phyloP scores from a whole-genome alignment of 2,113 vertebrate species.

The Callocephalon fimbriatum region DNA sequence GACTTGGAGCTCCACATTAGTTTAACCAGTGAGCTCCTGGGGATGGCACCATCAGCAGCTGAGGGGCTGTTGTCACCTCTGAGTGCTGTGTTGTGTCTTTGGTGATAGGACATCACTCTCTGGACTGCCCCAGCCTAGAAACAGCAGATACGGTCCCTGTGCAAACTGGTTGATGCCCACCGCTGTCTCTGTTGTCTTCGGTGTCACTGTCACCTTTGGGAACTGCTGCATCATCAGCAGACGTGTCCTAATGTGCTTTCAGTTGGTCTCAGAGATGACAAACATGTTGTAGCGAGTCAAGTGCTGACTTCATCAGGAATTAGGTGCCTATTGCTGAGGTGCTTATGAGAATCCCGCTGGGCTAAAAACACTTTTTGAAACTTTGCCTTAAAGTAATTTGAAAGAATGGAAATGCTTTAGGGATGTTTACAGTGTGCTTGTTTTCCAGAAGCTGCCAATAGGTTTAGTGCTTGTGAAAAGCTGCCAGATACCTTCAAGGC shows the following conservation, averaged over 20 bases:
- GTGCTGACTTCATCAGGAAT: not conserved
- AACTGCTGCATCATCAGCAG: not conserved
- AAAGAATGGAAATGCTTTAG: not conserved
- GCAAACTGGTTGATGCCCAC: not conserved
- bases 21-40: not conserved
- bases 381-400: not conserved
- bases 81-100: not conserved
- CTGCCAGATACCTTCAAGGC: not conserved
- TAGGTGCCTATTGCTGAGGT: not conserved
- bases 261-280: not conserved
- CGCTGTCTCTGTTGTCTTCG: too few species aligned
- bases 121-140: not conserved
- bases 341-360: not conserved
- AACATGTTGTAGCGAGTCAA: accelerated
- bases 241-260: accelerated
- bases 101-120: not conserved
- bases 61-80: not conserved
- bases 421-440: not conserved
- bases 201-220: not conserved
- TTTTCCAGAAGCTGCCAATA: not conserved
- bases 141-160: not conserved
- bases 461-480: not conserved
- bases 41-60: not conserved
- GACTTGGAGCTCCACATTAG: not conserved
- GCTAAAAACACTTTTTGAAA: not conserved